Evolutionary conservation across 2,888 invertebrate species (phyloP).

Genomic region (Drosophila kuntzei): DNA sequence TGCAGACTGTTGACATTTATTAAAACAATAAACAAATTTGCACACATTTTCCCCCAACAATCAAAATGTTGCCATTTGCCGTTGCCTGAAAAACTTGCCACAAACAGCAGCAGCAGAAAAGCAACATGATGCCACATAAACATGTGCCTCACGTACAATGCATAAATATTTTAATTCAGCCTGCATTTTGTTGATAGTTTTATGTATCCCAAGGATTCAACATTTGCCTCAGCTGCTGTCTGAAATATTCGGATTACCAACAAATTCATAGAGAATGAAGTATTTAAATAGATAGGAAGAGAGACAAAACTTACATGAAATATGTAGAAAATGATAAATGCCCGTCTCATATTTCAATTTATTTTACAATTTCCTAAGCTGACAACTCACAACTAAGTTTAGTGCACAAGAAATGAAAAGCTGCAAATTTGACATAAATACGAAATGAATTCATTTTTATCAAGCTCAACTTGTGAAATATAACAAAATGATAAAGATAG

Average conservation of each 20-base stretch:
- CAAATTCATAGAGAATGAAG: neutral
- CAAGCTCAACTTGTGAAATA: conserved; percentile 16
- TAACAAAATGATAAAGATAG: conserved; percentile 22
- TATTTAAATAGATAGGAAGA: neutral
- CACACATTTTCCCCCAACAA: conserved; percentile 24
- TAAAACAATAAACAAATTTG: conserved; percentile 76
- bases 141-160: conserved; percentile 63
- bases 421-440: conserved; percentile 31
- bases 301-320: neutral
- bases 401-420: conserved; percentile 11
- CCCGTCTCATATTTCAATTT: conserved; percentile 68
- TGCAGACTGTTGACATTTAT: conserved; percentile 75
- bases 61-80: conserved; percentile 24
- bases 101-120: conserved; percentile 13
- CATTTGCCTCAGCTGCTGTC: conserved; percentile 33
- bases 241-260: conserved; percentile 18
- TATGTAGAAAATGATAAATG: conserved; percentile 56
- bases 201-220: conserved; percentile 39
- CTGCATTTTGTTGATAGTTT: conserved; percentile 75
- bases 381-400: conserved; percentile 33
- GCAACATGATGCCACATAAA: conserved; percentile 50
- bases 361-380: conserved; percentile 70
- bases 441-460: conserved; percentile 34
- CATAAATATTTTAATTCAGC: conserved; percentile 76
- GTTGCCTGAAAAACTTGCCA: conserved; percentile 27